Evolutionary conservation across 2,113 vertebrate genomes (phyloP), one percentile per base, ranked within the genome.

Genomic region (Colinus virginianus): DNA sequence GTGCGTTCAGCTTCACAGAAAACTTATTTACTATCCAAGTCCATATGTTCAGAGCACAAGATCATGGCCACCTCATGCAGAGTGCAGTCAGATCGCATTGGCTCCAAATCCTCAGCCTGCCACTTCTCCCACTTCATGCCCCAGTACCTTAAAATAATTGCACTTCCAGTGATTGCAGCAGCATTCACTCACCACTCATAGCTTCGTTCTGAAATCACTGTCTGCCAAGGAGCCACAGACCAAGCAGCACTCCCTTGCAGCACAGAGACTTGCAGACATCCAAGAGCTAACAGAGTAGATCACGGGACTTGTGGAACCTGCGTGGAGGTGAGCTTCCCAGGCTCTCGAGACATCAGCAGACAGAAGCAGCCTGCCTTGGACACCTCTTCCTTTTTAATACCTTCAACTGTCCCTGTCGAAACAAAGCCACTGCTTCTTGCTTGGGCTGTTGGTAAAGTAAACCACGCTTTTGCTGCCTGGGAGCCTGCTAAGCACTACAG

Each of bases 131-230:
- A 56, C 1, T 85, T 85, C 78, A 45, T 66, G 64, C 59, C 45
- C 46, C 64, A 72, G 30, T 34, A 87, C 49, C 53, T 95, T 76
- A 89, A 92, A 93, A 78, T 93, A 89, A 92, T 48, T 78, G 48
- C 48, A 58, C 25, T 78, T 66, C n/a, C 85, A 83, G 85, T 26
- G 49, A 66, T 19, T 22, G 46, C 13, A 62, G 68, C 64, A 74
- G 71, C 53, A 32, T 64, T 68, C 71, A 56, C 58, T 81, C 43
- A 48, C 49, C 49, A 67, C 13, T 8, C 15, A 45, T 34, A 38
- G 14, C 11, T 91, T 76, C 46, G 16, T 83, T 34, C 42, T 63
- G 81, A 79, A 84, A 28, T 69, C 11, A 0, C 17, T 53, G 70
- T 76, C 59, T 74, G 48, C 42, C 46, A 62, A 25, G 68, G 42